Base-by-base conservation (phyloP, 92 coral and sea anemone genomes). In the Micromussa lordhowensis region DNA sequence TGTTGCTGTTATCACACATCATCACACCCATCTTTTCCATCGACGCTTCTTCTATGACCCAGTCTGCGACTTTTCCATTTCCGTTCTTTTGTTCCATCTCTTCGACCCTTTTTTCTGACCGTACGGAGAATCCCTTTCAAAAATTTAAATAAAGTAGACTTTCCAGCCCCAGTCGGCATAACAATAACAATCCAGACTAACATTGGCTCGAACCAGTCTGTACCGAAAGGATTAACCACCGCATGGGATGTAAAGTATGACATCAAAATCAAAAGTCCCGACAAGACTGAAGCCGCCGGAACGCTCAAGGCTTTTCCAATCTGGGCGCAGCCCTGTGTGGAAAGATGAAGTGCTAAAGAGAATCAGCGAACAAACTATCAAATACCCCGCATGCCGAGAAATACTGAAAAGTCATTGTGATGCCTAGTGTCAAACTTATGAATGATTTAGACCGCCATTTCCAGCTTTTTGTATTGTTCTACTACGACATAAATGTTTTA, bases 171-270 rank as follows among this genome's bases (percentile, higher is more conserved):
- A 29, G 79, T 87, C 53, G 90, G 90, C 86, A 80, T 87, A 4
- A 72, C 79, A 24, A 87, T 55, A 1, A 87, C 85, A 14, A 87
- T 19, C 90, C 86, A 87, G 10, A 69, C 63, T 13, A 87, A 66
- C 36, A 79, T 58, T 16, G 86, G 86, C 38, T 87, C 90, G 76
- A 38, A 87, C 90, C 85, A 87, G 84, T 87, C 90, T 6, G 90
- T 87, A 14, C 72, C 90, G 66, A 38, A 54, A 51, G 78, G 80
- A 59, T 85, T 75, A 9, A 85, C 88, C 44, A 77, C 81, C 26
- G 80, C 81, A 86, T 76, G 89, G 34, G 75, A 74, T 68, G 78
- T 35, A 78, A 79, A 63, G 58, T 73, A 86, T 5, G 82, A 40
- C 4, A 79, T 77, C 21, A 86, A 30, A n/a, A 86, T 59, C 75